Base-by-base conservation (phyloP, 2,888 invertebrate genomes). In the Meiosimyza platycephala region DNA sequence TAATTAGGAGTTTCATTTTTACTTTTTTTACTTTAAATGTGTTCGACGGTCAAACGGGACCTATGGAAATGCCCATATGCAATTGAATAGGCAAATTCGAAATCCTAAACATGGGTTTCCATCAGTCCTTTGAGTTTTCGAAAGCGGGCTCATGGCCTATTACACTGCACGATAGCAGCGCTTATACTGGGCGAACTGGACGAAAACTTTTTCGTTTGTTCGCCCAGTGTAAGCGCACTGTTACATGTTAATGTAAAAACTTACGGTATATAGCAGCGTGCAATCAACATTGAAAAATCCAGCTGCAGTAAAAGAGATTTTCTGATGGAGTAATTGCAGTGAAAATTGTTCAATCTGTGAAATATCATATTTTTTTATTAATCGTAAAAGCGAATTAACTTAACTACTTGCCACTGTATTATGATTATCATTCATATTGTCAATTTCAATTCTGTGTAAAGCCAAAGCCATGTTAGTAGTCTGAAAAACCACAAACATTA, bases 241-340 rank as follows among this genome's bases (percentile, higher is more conserved):
- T 22, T 22, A 22, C 22, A 22, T 22, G 22, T 22, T 18, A 7
- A 59, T 68, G 50, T 11, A 11, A 48, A 12, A 47, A 75, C 78
- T 81, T 80, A 89, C 89, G 77, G 88, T 86, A 75, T 88, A 89
- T 2, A 89, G 79, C 2, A 89, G 78, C 1, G 87, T 86, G 72
- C 87, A 88, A 76, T 89, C 88, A 2, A 89, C 84, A 15, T 81
- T 84, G 69, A 89, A 88, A 77, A 89, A 89, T 51, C 89, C 88
- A 64, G 87, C 85, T 6, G 88, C 89, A 2, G 87, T 86, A 74
- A 89, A 88, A 54, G 82, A 76, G 1, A 88, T 78, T 73, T 87
- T 86, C 76, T 89, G 89, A 77, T 89, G 89, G 1, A 89, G 76
- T 75, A 89, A 80, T 78, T 89, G 88, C 65, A 89, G 77, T 0